A percentile compares a stretch with the other conserved stretches of the same genome.
These are phyloP conservation scores for Channa maculata DNA, from an alignment of 2,113 vertebrate genomes.

Conservation along the genomic window DNA sequence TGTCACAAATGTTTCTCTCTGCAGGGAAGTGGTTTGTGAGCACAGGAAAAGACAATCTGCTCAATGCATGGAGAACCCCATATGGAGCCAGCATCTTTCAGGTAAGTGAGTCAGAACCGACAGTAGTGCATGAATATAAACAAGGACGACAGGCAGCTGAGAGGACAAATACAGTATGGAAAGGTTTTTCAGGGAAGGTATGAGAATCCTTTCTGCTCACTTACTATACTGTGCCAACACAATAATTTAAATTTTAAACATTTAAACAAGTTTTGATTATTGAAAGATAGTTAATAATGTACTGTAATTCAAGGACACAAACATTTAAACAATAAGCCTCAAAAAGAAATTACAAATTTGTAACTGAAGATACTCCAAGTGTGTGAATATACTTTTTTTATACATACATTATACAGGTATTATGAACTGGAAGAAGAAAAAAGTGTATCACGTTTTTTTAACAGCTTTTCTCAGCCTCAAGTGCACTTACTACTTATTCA, in stretches of 20 bases:
- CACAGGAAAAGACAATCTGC: slow-evolving; percentile 97
- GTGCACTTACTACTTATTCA: background rate
- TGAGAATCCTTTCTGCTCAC: background rate
- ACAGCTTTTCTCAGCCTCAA: background rate
- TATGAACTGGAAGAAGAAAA: background rate
- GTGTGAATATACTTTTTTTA: too few species aligned
- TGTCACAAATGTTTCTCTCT: slow-evolving; percentile 16
- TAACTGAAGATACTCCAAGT: too few species aligned
- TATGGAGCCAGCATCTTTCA: slow-evolving; percentile 99
- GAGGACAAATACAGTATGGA: background rate
- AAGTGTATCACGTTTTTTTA: background rate
- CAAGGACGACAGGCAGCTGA: slow-evolving; percentile 4
- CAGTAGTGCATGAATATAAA: background rate
- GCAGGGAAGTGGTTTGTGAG: slow-evolving; percentile 98
- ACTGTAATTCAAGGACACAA: background rate
- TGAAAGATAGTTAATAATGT: background rate
- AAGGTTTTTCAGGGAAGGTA: background rate
- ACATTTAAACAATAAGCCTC: background rate
- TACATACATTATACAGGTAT: too few species aligned
- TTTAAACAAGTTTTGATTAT: too few species aligned
- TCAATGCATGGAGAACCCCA: slow-evolving; percentile 96
- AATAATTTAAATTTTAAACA: background rate
- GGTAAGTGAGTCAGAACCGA: slow-evolving; percentile 74
- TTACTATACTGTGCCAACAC: background rate
- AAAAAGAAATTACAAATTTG: background rate